These are phyloP conservation scores for Antechinus flavipes DNA, from an alignment of 2,113 vertebrate species.

Conservation along the genomic window DNA sequence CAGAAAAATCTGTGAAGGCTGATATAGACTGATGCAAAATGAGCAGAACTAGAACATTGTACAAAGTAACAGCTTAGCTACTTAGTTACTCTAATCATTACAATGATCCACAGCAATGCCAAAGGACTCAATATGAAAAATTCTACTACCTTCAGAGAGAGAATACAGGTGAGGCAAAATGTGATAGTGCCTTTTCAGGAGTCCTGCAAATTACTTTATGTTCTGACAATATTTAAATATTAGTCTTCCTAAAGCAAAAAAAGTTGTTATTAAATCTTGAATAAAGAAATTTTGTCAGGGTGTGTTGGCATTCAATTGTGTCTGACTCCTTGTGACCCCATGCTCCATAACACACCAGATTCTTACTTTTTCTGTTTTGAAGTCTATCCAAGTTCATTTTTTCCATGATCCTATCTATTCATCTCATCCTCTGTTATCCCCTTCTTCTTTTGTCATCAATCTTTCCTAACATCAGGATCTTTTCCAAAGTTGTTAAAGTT, in stretches of 20 bases:
- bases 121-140: neutral
- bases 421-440: neutral
- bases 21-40: neutral
- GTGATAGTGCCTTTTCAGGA: neutral
- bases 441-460: neutral
- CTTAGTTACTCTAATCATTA: neutral
- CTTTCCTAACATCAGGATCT: neutral
- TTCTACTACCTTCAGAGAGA: neutral
- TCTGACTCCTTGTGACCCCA: neutral
- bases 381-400: neutral
- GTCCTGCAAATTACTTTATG: neutral
- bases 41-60: neutral
- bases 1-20: neutral
- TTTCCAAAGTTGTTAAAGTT: neutral
- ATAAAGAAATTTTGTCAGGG: neutral
- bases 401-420: neutral
- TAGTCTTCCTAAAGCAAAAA: neutral
- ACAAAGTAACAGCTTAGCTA: neutral
- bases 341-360: neutral
- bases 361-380: neutral
- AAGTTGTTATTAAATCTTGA: neutral
- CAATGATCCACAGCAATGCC: neutral
- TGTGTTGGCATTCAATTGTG: neutral
- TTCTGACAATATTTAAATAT: too few species aligned
- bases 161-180: neutral